Evolutionary conservation across 1,140 invertebrate genomes (phyloP), one percentile per base, ranked within the genome.

Genomic region (Ganaspis sp.): DNA sequence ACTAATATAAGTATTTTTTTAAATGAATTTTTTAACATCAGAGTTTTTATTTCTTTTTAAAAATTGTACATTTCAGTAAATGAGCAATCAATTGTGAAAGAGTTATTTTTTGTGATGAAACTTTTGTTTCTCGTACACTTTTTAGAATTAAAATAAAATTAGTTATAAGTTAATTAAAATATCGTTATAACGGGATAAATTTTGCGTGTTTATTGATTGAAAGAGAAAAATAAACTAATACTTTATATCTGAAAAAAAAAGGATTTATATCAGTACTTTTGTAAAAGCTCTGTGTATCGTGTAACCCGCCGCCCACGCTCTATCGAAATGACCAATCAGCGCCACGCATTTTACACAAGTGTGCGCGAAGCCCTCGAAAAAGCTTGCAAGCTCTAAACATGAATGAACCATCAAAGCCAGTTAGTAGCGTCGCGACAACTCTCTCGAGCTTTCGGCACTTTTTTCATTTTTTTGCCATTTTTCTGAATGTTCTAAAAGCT

Each of bases 381-480:
- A 84, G 76, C 73, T 81, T 74, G 69, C 74, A 73, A 85, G 79
- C 84, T 77, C 70, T 19, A 38, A 53, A 78, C 78, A 83, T 85
- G 84, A 86, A 86, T 84, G 79, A 70, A 81, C 64, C 37, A 69
- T 74, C 69, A 42, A 76, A 78, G 53, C 79, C 84, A 85, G 82
- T 86, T 77, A 70, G 80, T 73, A 73, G 21, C 42, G 49, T 58
- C 74, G 37, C 45, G n/a, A 26, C 58, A 21, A 17, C 54, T 54
- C 72, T 29, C 53, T 37, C 4, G 12, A 37, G 45, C 45, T 72
- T 53, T n/a, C 21, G 42, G 42, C 15, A 2, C 9, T 23, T 40
- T 42, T 70, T 72, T 49, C 45, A 23, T 12, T 12, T 53, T 72
- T 53, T 21, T 34, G 0, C 26, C 72, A 1, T 15, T 54, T 49